Evolutionary conservation across 2,113 vertebrate species (phyloP).

Genomic region (Passer domesticus): DNA sequence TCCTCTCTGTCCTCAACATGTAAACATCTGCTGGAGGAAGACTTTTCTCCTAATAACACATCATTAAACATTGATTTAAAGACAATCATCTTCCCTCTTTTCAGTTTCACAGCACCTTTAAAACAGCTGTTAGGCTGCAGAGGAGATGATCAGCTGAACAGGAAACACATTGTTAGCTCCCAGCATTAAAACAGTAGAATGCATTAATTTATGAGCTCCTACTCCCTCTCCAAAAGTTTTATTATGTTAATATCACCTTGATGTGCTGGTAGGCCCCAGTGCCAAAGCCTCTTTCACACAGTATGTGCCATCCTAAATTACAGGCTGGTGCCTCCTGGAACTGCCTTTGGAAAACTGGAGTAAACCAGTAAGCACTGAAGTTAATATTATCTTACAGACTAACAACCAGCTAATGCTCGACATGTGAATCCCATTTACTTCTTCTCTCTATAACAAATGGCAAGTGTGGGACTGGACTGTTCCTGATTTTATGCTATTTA

Average conservation of each 20-base stretch:
- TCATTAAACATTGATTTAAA: slow-evolving; percentile 72
- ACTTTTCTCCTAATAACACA: slow-evolving; percentile 58
- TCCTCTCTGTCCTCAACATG: not conserved
- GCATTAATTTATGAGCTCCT: slow-evolving; percentile 72
- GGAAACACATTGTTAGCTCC: slow-evolving; percentile 66
- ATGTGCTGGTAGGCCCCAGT: slow-evolving; percentile 34
- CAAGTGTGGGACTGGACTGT: slow-evolving; percentile 52
- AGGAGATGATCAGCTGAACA: slow-evolving; percentile 40
- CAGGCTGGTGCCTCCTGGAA: slow-evolving; percentile 51
- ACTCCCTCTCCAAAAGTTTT: slow-evolving; percentile 56
- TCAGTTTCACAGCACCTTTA: slow-evolving; percentile 66
- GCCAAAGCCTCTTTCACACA: slow-evolving; percentile 61
- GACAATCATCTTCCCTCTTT: slow-evolving; percentile 64
- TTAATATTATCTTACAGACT: slow-evolving; percentile 70
- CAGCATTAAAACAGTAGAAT: slow-evolving; percentile 68
- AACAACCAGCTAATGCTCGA: slow-evolving; percentile 60
- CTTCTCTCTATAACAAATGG: slow-evolving; percentile 53
- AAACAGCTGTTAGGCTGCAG: slow-evolving; percentile 65
- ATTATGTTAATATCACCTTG: slow-evolving; percentile 63
- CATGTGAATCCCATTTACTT: slow-evolving; percentile 69
- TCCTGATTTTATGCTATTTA: slow-evolving; percentile 65
- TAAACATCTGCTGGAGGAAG: slow-evolving; percentile 51
- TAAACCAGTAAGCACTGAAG: slow-evolving; percentile 53
- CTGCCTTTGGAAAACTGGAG: slow-evolving; percentile 55
- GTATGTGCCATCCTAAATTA: slow-evolving; percentile 64